These are phyloP conservation scores for Eubasilissa splendida DNA, from an alignment of 2,888 invertebrate species.

Conservation along the genomic window DNA sequence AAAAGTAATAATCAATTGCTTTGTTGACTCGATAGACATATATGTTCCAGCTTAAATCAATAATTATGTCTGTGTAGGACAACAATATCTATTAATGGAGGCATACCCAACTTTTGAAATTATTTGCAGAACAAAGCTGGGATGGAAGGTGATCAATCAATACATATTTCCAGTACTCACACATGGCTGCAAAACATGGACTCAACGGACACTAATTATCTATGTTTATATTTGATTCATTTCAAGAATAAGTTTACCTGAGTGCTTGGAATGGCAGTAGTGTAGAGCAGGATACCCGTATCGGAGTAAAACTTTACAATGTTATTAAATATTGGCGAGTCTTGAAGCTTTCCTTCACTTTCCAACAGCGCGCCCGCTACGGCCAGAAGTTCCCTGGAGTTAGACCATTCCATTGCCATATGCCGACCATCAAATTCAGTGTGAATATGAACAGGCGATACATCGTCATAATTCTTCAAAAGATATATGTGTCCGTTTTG, in stretches of 20 bases:
- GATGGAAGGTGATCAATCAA: no score
- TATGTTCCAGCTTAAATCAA: no score
- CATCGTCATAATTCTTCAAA: slow-evolving; percentile 93
- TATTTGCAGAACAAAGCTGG: no score
- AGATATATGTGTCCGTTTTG: slow-evolving; percentile 92
- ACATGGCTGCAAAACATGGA: background rate
- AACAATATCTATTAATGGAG: no score
- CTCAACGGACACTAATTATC: background rate
- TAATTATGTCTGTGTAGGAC: no score
- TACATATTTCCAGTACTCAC: background rate
- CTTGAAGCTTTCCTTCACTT: slow-evolving; percentile 62
- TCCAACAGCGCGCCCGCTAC: slow-evolving; percentile 84
- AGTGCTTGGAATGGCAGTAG: slow-evolving; percentile 83
- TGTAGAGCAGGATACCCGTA: slow-evolving; percentile 86
- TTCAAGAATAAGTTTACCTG: slow-evolving; percentile 70
- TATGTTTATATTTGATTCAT: background rate
- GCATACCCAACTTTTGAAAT: no score
- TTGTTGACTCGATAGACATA: no score
- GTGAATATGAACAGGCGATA: slow-evolving; percentile 88
- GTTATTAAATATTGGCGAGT: slow-evolving; percentile 79
- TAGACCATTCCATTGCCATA: slow-evolving; percentile 96
- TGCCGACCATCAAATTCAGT: slow-evolving; percentile 87
- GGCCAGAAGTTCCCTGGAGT: slow-evolving; percentile 91
- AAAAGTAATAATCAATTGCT: no score
- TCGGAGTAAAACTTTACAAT: slow-evolving; percentile 94